Conservation (phyloP, 2,888 invertebrate species). For the Parapristionchus giblindavisi region DNA sequence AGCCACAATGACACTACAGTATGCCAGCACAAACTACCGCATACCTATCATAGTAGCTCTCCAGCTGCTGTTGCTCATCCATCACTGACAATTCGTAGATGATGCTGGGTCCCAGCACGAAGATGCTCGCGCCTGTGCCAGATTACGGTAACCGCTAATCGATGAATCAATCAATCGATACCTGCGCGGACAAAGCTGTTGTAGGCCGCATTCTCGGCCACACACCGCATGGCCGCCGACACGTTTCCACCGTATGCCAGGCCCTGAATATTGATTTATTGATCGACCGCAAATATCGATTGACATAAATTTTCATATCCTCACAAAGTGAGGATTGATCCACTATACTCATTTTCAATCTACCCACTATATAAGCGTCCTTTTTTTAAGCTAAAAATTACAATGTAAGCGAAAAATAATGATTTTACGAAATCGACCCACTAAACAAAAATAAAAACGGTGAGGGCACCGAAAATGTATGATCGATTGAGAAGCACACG, state of each 20-base stretch:
- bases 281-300: too few species aligned
- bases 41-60: conserved; percentile 51
- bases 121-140: conserved; percentile 7
- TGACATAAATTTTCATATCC: too few species aligned
- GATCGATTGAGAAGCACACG: too few species aligned
- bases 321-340: too few species aligned
- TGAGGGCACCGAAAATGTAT: too few species aligned
- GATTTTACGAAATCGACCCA: too few species aligned
- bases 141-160: conserved; percentile 11
- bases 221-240: conserved; percentile 79
- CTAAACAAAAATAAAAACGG: too few species aligned
- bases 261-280: conserved; percentile 72
- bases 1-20: neutral
- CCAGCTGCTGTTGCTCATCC: conserved; percentile 57
- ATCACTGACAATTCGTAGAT: conserved; percentile 38
- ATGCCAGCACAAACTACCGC: neutral
- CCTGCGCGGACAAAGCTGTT: neutral
- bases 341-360: too few species aligned
- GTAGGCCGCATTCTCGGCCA: conserved; percentile 54
- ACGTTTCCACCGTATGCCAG: conserved; percentile 94
- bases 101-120: conserved; percentile 21
- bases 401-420: too few species aligned
- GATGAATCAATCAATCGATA: neutral
- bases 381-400: too few species aligned
- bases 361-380: too few species aligned